Conservation (phyloP, 1,140 invertebrate genomes). For the Lucilia cuprina region DNA sequence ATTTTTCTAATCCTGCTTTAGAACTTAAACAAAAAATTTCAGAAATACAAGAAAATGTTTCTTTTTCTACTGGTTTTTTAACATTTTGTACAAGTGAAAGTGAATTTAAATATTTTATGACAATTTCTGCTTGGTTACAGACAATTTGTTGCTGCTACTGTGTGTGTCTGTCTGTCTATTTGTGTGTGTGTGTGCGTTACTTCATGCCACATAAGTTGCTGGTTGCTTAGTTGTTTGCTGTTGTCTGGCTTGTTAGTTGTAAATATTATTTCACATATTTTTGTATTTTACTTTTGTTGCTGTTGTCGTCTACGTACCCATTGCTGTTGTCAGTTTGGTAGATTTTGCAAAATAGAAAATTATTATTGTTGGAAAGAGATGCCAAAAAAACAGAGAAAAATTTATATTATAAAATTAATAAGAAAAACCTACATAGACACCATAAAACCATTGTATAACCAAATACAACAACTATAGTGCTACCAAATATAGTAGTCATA, state of each 20-base stretch:
- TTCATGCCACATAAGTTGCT: not conserved
- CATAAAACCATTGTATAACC: slow-evolving; percentile 2
- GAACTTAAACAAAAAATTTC: not conserved
- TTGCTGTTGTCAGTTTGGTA: not conserved
- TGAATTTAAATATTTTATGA: slow-evolving; percentile 57
- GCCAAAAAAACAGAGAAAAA: not conserved
- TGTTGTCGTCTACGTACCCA: not conserved
- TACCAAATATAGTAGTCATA: no score
- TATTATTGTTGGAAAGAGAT: not conserved
- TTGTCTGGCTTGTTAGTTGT: slow-evolving; percentile 29
- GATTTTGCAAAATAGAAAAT: not conserved
- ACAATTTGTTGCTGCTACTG: slow-evolving; percentile 29
- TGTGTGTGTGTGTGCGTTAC: not conserved
- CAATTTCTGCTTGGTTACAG: slow-evolving; percentile 41
- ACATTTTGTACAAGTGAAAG: slow-evolving; percentile 44
- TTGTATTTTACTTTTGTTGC: not conserved
- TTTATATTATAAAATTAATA: not conserved
- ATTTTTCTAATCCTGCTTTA: not conserved
- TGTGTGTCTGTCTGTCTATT: not conserved
- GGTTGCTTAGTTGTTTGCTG: slow-evolving; percentile 9
- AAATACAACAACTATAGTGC: not conserved
- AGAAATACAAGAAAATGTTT: not conserved
- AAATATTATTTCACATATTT: slow-evolving; percentile 27
- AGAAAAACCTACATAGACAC: not conserved
- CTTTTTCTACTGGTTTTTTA: not conserved